Base-by-base conservation (phyloP, 1,140 invertebrate genomes). In the Steinernema khuongi region DNA sequence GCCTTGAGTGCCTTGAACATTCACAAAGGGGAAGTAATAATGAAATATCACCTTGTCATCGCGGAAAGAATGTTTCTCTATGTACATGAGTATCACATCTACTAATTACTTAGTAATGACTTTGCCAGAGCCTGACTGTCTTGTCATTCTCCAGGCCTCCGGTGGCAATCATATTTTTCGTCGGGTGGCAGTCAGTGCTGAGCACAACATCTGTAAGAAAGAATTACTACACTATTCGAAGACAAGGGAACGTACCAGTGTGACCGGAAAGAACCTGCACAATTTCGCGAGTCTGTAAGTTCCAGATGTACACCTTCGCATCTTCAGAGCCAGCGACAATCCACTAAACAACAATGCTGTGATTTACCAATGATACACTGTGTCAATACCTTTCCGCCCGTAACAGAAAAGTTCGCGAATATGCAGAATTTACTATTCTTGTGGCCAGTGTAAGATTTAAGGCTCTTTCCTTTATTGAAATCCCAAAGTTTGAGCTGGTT, bases 351-450 rank as follows among this genome's bases (percentile, higher is more conserved):
- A 41, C 7, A 41, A 11, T 41, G 36, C 7, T 7, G n/a, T 41
- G 36, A 41, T 41, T n/a, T 11, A 41, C n/a, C 7, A n/a, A n/a
- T 41, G 7, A 41, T 41, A 11, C 7, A n/a, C 7, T 7, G n/a
- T 41, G 36, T 41, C n/a, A 11, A 41, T 86, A 94, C 93, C 90
- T 98, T 99, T 86, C 96, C 96, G 74, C 96, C 97, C 60, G 97
- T 99, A 1, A 99, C 95, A 69, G 96, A 99, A 86, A 99, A 99
- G 87, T 99, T 99, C 28, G 97, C 96, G 88, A 99, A 99, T 86
- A 99, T 96, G 86, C 97, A 99, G 87, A 98, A 99, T 86, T 99
- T 99, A 88, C 98, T 94, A 88, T 99, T 99, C 86, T 93, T 93
- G 86, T 99, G 97, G 0, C 96, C 96, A 0, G 91, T 93, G 81